phyloP scores from a whole-genome alignment of 92 coral and sea anemone genomes.

The Zoanthus solanderi region DNA sequence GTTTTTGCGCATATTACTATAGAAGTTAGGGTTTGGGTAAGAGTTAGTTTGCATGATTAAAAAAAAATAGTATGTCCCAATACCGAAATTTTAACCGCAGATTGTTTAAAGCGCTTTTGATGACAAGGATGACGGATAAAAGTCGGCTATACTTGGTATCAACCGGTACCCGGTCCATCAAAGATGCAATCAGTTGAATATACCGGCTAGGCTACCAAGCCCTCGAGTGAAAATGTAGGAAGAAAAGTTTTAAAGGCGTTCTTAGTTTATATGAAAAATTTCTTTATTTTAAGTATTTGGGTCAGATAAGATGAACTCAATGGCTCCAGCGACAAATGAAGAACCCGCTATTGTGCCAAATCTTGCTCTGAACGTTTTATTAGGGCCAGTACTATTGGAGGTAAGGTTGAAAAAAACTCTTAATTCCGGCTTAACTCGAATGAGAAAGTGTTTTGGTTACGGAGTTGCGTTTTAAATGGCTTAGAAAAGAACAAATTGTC shows the following conservation, averaged over 20 bases:
- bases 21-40: too few relatives aligned
- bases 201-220: slow-evolving; percentile 33
- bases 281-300: slow-evolving; percentile 42
- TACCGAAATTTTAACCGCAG: too few relatives aligned
- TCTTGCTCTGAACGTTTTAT: slow-evolving; percentile 85
- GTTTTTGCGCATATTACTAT: too few relatives aligned
- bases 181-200: background rate
- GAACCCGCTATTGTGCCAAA: slow-evolving; percentile 94
- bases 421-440: background rate
- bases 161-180: background rate
- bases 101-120: too few relatives aligned
- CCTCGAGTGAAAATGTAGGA: slow-evolving; percentile 20
- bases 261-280: background rate
- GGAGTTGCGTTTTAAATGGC: background rate
- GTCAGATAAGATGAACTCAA: slow-evolving; percentile 53
- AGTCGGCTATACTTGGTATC: too few relatives aligned
- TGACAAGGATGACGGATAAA: too few relatives aligned
- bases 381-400: slow-evolving; percentile 92
- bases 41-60: too few relatives aligned
- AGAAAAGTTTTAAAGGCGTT: background rate
- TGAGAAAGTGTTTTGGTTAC: slow-evolving; percentile 26
- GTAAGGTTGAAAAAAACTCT: slow-evolving; percentile 42
- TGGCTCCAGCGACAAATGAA: slow-evolving; percentile 71
- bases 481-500: background rate
- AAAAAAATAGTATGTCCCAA: too few relatives aligned